A percentile compares a stretch with the other conserved stretches of the same genome.
Evolutionary conservation across 2,797 vertebrate genomes (phyloP).

Genomic region (Chiroxiphia lanceolata): DNA sequence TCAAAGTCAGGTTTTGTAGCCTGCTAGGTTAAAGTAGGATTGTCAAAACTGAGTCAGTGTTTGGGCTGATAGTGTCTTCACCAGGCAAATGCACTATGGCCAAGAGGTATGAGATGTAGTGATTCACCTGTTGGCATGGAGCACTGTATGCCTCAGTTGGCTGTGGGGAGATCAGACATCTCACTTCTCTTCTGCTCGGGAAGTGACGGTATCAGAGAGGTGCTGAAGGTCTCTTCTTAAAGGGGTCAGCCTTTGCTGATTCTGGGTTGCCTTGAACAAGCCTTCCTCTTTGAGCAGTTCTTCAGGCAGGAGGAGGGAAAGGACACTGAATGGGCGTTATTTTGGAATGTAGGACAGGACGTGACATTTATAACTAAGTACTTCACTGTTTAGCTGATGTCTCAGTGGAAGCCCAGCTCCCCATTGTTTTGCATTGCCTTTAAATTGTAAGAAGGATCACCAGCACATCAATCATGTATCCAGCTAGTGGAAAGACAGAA

Average conservation of each 20-base stretch:
- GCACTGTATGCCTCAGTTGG: background rate
- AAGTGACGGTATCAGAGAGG: background rate
- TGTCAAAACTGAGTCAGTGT: background rate
- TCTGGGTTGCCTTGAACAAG: background rate
- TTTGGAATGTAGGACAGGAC: background rate
- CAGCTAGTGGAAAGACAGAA: background rate
- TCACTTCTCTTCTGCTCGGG: background rate
- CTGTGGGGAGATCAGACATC: background rate
- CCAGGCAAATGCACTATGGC: background rate
- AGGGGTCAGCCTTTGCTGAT: background rate
- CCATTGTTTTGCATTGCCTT: background rate
- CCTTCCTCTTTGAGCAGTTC: background rate
- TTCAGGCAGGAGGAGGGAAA: background rate
- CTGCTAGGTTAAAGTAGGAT: background rate
- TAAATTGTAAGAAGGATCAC: background rate
- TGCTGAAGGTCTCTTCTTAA: fast-evolving
- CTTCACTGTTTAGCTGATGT: background rate
- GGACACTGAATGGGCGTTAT: background rate
- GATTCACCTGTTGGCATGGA: background rate
- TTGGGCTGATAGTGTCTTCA: background rate
- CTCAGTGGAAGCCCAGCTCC: background rate
- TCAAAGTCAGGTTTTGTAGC: background rate
- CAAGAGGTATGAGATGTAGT: background rate
- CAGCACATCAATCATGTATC: background rate
- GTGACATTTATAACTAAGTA: background rate